phyloP scores from a whole-genome alignment of 2,888 invertebrate genomes.

The Apodemia mormo region DNA sequence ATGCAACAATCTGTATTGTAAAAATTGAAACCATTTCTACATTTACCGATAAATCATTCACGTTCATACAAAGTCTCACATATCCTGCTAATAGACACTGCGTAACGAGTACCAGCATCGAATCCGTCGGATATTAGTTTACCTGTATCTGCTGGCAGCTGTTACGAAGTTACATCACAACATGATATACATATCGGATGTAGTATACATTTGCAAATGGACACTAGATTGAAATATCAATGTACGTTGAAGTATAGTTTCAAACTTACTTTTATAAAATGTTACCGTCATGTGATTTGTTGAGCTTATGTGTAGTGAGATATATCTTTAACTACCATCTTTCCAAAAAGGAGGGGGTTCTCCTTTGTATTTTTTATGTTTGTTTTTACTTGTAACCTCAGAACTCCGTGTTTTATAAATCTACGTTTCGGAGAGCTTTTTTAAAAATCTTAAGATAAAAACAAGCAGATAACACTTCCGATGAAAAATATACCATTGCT shows the following conservation, averaged over 20 bases:
- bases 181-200: not conserved
- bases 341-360: no score
- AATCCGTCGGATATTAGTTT: conserved; percentile 7
- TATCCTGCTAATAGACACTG: conserved; percentile 3
- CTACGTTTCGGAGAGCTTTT: no score
- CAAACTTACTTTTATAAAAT: not conserved
- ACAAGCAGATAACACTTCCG: no score
- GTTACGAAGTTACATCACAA: conserved; percentile 11
- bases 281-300: not conserved
- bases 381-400: no score
- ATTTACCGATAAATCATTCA: not conserved
- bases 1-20: not conserved
- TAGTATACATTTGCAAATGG: conserved; percentile 4
- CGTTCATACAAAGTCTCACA: conserved; percentile 1
- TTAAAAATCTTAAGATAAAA: no score
- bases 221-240: conserved; percentile 1
- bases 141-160: conserved; percentile 5
- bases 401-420: no score
- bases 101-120: conserved; percentile 13
- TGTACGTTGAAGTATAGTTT: not conserved
- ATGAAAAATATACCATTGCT: no score
- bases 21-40: not conserved
- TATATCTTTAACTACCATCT: no score
- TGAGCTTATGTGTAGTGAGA: no score
- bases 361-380: no score